Conservation (phyloP, 2,113 vertebrate genomes). For the Cyprinodon tularosa region DNA sequence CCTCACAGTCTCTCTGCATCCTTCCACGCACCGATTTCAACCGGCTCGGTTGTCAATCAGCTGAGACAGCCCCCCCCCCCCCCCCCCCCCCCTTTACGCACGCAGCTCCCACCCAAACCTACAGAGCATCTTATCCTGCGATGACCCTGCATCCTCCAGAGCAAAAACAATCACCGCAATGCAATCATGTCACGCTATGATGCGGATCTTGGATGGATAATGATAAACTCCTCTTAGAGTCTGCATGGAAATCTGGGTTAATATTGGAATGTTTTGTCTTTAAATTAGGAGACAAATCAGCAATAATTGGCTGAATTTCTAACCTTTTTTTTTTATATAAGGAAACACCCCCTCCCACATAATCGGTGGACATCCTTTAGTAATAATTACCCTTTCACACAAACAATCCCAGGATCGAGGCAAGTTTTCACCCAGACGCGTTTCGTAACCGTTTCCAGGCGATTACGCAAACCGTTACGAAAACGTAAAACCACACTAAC, state of each 20-base stretch:
- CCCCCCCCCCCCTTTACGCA: neutral
- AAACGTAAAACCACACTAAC: constrained; percentile 23
- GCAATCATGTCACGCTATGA: constrained; percentile 25
- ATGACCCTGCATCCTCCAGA: constrained; percentile 36
- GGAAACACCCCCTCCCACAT: neutral
- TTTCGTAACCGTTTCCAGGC: constrained; percentile 53
- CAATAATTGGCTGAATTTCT: neutral
- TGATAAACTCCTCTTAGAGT: neutral
- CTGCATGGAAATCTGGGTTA: constrained; percentile 14
- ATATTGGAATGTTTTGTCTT: neutral
- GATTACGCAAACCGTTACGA: constrained; percentile 76
- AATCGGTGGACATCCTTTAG: neutral
- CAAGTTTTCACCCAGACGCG: neutral
- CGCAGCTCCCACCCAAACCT: neutral
- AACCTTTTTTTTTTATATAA: too few relatives aligned
- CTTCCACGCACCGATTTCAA: constrained; percentile 59
- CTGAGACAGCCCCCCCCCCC: constrained; percentile 29
- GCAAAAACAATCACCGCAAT: constrained; percentile 25
- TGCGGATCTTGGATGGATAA: neutral
- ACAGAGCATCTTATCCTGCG: neutral
- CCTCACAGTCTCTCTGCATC: constrained; percentile 33
- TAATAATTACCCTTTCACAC: neutral
- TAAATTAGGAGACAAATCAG: neutral
- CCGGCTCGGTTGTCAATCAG: constrained; percentile 62
- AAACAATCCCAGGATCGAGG: neutral